phyloP scores from a whole-genome alignment of 2,113 vertebrate species.

The Pogona vitticeps region DNA sequence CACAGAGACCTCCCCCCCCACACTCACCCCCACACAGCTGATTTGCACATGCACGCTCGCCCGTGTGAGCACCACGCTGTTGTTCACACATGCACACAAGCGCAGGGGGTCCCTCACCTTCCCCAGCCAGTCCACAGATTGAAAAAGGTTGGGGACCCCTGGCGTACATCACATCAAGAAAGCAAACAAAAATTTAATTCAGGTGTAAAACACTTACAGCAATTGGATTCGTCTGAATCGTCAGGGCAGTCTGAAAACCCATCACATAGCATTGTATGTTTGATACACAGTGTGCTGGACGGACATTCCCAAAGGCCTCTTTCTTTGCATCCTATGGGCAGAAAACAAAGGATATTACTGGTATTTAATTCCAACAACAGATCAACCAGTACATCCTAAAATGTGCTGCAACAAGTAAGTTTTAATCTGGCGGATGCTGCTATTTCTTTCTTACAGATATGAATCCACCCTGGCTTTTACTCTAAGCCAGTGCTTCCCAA shows the following conservation, averaged over 20 bases:
- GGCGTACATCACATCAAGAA: background rate
- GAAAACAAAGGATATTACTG: slow-evolving; percentile 42
- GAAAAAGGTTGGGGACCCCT: too few relatives aligned
- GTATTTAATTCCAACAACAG: slow-evolving; percentile 6
- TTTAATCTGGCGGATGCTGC: background rate
- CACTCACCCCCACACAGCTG: too few relatives aligned
- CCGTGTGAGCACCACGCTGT: too few relatives aligned
- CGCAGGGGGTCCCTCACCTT: too few relatives aligned
- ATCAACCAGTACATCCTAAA: background rate
- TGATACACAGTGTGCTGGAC: slow-evolving; percentile 84
- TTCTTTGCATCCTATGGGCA: slow-evolving; percentile 85
- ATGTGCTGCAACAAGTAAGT: slow-evolving; percentile 14
- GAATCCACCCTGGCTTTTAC: too few relatives aligned
- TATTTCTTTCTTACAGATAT: too few relatives aligned
- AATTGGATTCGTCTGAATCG: slow-evolving; percentile 90
- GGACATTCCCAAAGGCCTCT: slow-evolving; percentile 95
- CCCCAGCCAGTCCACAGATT: too few relatives aligned
- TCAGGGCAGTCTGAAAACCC: slow-evolving; percentile 95
- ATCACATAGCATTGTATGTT: slow-evolving; percentile 89
- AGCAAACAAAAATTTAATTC: background rate
- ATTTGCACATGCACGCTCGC: too few relatives aligned
- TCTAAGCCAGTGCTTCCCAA: too few relatives aligned
- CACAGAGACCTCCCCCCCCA: too few relatives aligned
- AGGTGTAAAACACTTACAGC: slow-evolving; percentile 81
- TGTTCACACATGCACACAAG: too few relatives aligned